Percentiles rank a stretch among this genome's conserved stretches.
Conservation (phyloP, 2,113 vertebrate genomes). For the Perca flavescens region DNA sequence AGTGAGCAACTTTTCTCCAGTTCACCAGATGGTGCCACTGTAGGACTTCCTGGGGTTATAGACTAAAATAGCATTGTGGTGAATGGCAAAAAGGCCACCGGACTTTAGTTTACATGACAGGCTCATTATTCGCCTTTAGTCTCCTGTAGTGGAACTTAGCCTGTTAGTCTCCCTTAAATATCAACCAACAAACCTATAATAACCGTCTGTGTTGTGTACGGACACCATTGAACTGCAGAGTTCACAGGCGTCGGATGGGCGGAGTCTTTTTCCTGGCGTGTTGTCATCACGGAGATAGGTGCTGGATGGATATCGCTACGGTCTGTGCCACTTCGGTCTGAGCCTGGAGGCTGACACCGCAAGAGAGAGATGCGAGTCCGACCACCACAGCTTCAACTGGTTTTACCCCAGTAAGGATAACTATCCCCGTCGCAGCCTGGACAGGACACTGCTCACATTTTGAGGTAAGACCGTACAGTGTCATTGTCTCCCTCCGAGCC, state of each 20-base stretch:
- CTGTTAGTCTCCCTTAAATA: neutral
- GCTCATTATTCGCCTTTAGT: neutral
- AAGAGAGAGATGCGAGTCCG: conserved; percentile 58
- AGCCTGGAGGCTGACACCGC: conserved; percentile 72
- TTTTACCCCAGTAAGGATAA: conserved; percentile 64
- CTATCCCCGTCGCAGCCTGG: conserved; percentile 4
- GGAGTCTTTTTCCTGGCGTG: conserved; percentile 63
- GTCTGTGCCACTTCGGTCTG: conserved; percentile 69
- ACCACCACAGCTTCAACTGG: neutral
- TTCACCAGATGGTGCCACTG: conserved; percentile 73
- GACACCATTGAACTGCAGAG: neutral
- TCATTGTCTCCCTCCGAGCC: neutral
- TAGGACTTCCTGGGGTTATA: conserved; percentile 30
- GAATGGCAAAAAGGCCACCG: neutral
- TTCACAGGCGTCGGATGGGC: conserved; percentile 53
- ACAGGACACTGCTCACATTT: conserved; percentile 4
- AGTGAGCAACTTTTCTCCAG: conserved; percentile 39
- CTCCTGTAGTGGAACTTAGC: neutral
- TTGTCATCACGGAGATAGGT: conserved; percentile 71
- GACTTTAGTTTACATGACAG: conserved; percentile 1
- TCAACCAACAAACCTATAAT: neutral
- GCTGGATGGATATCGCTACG: conserved; percentile 61
- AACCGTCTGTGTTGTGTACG: neutral
- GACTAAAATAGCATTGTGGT: conserved; percentile 12
- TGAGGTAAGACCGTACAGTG: conserved; percentile 45